Evolutionary conservation across 2,888 invertebrate genomes (phyloP).

Genomic region (Crioceris asparagi): DNA sequence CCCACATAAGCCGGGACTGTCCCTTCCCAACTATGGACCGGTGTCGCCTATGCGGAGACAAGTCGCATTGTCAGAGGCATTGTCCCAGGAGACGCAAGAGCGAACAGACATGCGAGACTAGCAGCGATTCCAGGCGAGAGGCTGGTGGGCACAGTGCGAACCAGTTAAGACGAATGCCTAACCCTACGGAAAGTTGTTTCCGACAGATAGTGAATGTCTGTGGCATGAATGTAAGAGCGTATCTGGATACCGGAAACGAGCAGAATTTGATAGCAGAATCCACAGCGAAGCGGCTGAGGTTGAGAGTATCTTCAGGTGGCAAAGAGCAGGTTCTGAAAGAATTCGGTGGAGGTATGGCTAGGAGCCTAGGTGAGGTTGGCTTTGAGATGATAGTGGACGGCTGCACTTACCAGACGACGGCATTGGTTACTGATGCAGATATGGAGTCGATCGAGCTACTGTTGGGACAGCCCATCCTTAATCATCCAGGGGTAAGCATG

Average conservation of each 20-base stretch:
- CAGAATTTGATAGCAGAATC: background rate
- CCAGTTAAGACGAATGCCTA: background rate
- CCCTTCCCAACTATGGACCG: background rate
- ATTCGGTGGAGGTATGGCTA: no score
- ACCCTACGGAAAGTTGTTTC: background rate
- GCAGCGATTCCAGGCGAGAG: no score
- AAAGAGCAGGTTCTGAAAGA: no score
- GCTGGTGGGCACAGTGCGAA: no score
- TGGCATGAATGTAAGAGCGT: background rate
- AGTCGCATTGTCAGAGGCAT: background rate
- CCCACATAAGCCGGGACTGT: conserved; percentile 1
- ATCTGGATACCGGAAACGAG: background rate
- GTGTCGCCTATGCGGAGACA: background rate
- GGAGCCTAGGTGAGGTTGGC: no score
- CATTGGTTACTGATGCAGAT: background rate
- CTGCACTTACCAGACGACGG: no score
- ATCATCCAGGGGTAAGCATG: background rate
- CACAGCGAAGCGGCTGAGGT: background rate
- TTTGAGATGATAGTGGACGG: no score
- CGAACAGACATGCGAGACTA: no score
- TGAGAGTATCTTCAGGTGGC: background rate
- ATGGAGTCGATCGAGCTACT: background rate
- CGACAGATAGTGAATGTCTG: background rate
- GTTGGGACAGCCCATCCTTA: background rate
- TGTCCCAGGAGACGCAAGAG: background rate